Base-by-base conservation (phyloP, 2,797 vertebrate genomes). In the Carcharodon carcharias region DNA sequence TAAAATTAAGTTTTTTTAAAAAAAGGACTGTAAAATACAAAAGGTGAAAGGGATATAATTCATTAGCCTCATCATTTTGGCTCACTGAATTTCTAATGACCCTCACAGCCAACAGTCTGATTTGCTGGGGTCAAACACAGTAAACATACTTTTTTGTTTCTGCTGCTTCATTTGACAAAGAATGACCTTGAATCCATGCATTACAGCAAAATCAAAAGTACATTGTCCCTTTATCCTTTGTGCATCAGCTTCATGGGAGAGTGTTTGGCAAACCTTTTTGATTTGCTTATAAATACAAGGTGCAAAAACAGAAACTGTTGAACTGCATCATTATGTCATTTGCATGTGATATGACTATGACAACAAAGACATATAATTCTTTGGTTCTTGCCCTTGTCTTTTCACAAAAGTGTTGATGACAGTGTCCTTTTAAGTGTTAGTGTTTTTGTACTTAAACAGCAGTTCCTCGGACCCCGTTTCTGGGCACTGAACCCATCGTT, bases 211-310 rank as follows among this genome's bases (percentile, higher is more conserved):
- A 58, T 58, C 23, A 31, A 58, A 89, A 50, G 5, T 16, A 31
- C 54, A 89, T 58, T 58, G 54, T 28, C 54, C 54, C 12, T 35
- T 56, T 89, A 85, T 89, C 28, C 45, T 58, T 89, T 89, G 87
- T 89, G 54, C 26, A 56, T 54, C 28, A 28, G 87, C 50, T 88
- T 88, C 87, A 88, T 45, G 40, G 16, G 12, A 31, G 9, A 88
- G 11, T 58, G 56, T 58, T 85, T 26, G 82, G 82, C 82, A 85
- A 85, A 85, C 82, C 21, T 85, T 50, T 89, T 89, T 89, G 54
- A 89, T 89, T 89, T 89, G 31, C 87, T 89, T 89, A 58, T 58
- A 89, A 89, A 89, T 89, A 56, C 28, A 89, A 89, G 26, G 50
- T 56, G 31, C 9, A 58, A 89, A 35, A 89, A 89, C 56, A 89